Evolutionary conservation across 2,888 invertebrate genomes (phyloP), one percentile per base, ranked within the genome.

Genomic region (Tipula helvola): DNA sequence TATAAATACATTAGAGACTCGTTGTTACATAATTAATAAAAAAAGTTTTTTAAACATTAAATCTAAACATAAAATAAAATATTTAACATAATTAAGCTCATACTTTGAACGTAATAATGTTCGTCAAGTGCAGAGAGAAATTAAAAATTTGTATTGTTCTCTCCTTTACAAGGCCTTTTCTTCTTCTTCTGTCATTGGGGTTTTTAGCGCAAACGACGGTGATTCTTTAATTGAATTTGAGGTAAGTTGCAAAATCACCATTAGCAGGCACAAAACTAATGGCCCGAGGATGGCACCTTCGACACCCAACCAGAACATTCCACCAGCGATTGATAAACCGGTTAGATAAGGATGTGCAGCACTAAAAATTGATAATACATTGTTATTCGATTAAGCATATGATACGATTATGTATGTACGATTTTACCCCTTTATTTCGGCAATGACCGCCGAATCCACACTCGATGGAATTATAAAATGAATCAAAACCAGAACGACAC

Each of bases 211-310:
- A 18, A 85, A 85, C 16, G 85, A 85, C 0, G 95, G 94, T 0
- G 95, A 93, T 89, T 95, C 95, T 88, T 94, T 93, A 88, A 96
- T 93, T 88, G 95, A 93, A 87, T 93, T 93, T 18, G 95, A 95
- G 83, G 95, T 96, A 87, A 98, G 93, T 91, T 98, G 97, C 88
- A 98, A 95, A 16, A 96, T 96, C 1, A 99, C 99, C 92, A 99
- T 96, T 87, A 99, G 95, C 89, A 97, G 97, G 91, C 99, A 99
- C 0, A 99, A 93, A 86, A 99, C 93, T 42, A 99, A 93, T 0
- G 99, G 99, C 0, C 99, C 99, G 87, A 99, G 95, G 88, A 99
- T 97, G 1, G 99, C 99, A 0, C 99, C 99, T 92, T 99, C 97
- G 87, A 98, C 95, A 0, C 99, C 99, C 88, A 99, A 93, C 93